Conservation (phyloP, 2,888 invertebrate genomes). For the Ophion slaviceki region DNA sequence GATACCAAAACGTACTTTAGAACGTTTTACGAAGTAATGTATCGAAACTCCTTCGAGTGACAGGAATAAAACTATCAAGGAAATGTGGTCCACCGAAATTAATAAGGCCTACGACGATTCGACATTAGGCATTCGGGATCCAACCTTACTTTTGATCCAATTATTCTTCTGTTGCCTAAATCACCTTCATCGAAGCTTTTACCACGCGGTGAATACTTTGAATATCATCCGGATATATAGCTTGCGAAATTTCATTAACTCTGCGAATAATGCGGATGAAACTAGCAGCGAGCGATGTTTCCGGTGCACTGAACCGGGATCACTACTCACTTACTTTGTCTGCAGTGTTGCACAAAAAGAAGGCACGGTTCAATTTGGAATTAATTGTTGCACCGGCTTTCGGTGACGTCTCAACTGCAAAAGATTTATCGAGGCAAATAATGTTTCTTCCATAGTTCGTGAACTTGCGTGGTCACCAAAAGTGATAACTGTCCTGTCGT, state of each 20-base stretch:
- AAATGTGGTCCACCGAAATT: not conserved
- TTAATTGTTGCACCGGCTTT: too few relatives aligned
- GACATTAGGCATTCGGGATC: not conserved
- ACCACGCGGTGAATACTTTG: not conserved
- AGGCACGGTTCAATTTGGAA: too few relatives aligned
- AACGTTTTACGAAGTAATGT: not conserved
- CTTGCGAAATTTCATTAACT: not conserved
- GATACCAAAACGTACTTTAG: not conserved
- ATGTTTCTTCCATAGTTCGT: not conserved
- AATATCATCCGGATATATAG: not conserved
- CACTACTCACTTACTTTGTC: too few relatives aligned
- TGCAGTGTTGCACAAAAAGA: too few relatives aligned
- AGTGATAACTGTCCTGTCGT: slow-evolving; percentile 32
- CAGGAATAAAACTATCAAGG: too few relatives aligned
- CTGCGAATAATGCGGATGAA: slow-evolving; percentile 7
- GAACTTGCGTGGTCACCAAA: slow-evolving; percentile 5
- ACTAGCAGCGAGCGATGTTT: not conserved
- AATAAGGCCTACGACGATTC: not conserved
- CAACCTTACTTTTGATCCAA: not conserved
- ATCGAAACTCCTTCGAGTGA: too few relatives aligned
- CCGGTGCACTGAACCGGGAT: not conserved
- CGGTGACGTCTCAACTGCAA: too few relatives aligned
- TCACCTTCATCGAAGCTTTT: not conserved
- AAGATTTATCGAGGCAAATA: not conserved
- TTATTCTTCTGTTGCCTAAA: not conserved